Percentiles rank a stretch among this genome's conserved stretches.
phyloP scores from a whole-genome alignment of 2,797 vertebrate genomes.

The Zalophus californianus region DNA sequence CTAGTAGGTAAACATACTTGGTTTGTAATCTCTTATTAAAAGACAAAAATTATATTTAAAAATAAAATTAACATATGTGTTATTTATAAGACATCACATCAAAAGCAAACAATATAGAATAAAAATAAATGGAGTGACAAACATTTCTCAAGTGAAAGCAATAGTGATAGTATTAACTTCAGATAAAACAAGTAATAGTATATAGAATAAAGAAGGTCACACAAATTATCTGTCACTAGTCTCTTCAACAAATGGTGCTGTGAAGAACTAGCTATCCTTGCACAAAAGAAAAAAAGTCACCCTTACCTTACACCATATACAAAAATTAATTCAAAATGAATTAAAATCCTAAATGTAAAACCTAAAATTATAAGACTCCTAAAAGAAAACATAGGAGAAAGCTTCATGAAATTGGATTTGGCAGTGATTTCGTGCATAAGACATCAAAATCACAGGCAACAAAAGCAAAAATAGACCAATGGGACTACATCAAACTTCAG shows the following conservation, averaged over 20 bases:
- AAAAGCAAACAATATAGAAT: background rate
- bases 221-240: background rate
- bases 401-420: background rate
- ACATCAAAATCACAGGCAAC: background rate
- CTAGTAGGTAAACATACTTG: background rate
- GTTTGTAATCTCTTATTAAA: conserved; percentile 38
- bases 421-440: background rate
- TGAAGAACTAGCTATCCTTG: background rate
- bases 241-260: background rate
- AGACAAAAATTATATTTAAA: background rate
- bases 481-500: background rate
- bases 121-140: background rate
- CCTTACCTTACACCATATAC: background rate
- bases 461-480: background rate
- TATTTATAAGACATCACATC: conserved; percentile 37
- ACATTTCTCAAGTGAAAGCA: conserved; percentile 39
- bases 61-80: background rate
- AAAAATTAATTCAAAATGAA: conserved; percentile 27
- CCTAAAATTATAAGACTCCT: background rate
- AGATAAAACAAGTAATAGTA: background rate
- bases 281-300: background rate
- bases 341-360: background rate
- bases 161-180: background rate
- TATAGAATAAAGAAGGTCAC: background rate
- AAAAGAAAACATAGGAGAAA: background rate